These are phyloP conservation scores for Eupithecia pulchellata DNA, from an alignment of 2,888 invertebrate species.

Conservation along the genomic window DNA sequence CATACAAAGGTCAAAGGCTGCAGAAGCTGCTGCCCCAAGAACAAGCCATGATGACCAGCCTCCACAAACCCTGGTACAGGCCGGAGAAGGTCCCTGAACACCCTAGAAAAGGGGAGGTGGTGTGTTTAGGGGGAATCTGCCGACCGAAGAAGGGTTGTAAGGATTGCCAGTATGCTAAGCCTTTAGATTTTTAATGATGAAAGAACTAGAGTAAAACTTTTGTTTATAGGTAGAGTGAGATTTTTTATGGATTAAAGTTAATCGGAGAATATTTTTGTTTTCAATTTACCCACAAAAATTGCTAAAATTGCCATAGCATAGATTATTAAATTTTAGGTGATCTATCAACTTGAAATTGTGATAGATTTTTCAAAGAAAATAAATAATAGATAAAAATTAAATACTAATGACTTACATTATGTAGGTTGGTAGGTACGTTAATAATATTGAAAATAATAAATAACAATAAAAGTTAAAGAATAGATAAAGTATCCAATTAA, in stretches of 20 bases:
- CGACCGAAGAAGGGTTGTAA: slow-evolving; percentile 50
- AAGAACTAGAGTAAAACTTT: not conserved
- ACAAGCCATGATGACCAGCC: slow-evolving; percentile 56
- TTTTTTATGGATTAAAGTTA: not conserved
- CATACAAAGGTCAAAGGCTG: slow-evolving; percentile 18
- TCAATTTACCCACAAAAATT: not conserved
- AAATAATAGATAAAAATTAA: too few relatives aligned
- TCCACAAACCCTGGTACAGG: slow-evolving; percentile 60
- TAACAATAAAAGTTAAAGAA: too few relatives aligned
- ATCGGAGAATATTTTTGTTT: not conserved
- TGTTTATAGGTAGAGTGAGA: not conserved
- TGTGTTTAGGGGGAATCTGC: slow-evolving; percentile 56
- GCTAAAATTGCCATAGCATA: not conserved
- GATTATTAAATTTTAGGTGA: too few relatives aligned
- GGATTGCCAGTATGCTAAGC: slow-evolving; percentile 56
- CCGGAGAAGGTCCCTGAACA: slow-evolving; percentile 52
- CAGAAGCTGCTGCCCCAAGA: slow-evolving; percentile 49
- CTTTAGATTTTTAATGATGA: slow-evolving; percentile 48
- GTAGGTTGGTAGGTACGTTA: too few relatives aligned
- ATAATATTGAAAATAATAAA: too few relatives aligned
- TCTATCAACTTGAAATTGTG: too few relatives aligned
- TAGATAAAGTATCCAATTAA: too few relatives aligned
- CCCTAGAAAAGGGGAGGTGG: slow-evolving; percentile 64
- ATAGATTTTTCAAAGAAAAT: too few relatives aligned
- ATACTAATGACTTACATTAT: too few relatives aligned